A percentile compares a stretch with the other conserved stretches of the same genome.
Evolutionary conservation across 2,113 vertebrate species (phyloP).

Genomic region (Orientallactaga bullata): DNA sequence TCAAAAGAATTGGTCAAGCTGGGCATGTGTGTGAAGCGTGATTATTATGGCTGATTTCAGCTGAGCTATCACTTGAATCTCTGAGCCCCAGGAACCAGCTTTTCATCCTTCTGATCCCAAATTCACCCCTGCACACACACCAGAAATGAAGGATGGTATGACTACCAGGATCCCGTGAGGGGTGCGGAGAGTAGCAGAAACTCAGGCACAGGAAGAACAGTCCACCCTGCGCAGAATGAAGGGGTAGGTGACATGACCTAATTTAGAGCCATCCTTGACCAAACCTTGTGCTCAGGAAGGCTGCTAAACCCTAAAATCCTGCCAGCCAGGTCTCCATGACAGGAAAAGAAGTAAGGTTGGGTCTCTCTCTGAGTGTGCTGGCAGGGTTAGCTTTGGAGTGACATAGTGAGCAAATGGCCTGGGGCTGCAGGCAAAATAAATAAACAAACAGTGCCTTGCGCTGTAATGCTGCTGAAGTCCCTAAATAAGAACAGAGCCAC

Average conservation of each 20-base stretch:
- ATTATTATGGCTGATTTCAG: background rate
- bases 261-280: background rate
- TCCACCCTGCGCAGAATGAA: no score
- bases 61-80: background rate
- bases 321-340: accelerated
- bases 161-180: background rate
- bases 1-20: background rate
- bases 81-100: background rate
- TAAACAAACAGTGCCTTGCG: background rate
- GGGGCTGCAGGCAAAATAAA: accelerated
- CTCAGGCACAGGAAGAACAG: background rate
- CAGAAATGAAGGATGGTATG: accelerated
- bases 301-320: background rate
- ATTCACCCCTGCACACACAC: background rate
- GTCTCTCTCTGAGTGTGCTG: accelerated
- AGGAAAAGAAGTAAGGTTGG: background rate
- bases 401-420: background rate
- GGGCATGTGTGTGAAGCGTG: accelerated
- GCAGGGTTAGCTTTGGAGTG: background rate
- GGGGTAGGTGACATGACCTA: accelerated
- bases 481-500: background rate
- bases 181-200: background rate
- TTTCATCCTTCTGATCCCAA: accelerated
- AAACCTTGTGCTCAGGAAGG: no score
- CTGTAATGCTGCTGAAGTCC: background rate